Evolutionary conservation across 2,797 vertebrate species (phyloP), one percentile per base, ranked within the genome.

Genomic region (Manis crassicaudata): DNA sequence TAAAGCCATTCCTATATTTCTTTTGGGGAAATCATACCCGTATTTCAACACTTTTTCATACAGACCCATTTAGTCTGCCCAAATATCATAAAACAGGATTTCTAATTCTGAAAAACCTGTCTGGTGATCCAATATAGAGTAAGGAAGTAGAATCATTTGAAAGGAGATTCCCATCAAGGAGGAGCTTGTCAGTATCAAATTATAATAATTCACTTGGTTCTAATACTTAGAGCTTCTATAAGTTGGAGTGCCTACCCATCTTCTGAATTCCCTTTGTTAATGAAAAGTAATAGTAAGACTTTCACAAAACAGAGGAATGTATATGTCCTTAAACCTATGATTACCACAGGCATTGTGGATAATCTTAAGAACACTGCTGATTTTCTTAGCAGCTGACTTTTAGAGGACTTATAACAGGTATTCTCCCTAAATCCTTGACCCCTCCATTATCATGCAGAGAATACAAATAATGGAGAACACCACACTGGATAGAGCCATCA

Each of bases 131-230:
- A 84, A 46, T 21, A 46, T 1, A 75, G 50, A 88, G 37, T 58
- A 96, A 91, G 50, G 80, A 91, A 62, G 65, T 75, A 12, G 35
- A 72, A 58, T 80, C 58, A 84, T 37, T 50, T 91, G 79, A 88
- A 88, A 92, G 21, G n/a, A 87, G 79, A 68, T 27, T 60, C 6
- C 10, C 23, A 60, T 77, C 35, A 62, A 88, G 88, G 56, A 11
- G 27, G 6, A 75, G 20, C 18, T 25, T 90, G 40, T 40, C 14
- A 14, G 25, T 52, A 40, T 84, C 35, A 81, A 88, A 73, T n/a
- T 88, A 54, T 1, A 50, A 32, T 37, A 75, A 90, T 75, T 80
- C 20, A 72, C n/a, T 92, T 92, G 79, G 63, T 73, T 60, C n/a
- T 68, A 35, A 84, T 67, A 93, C 54, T 67, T 43, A 80, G 0